A percentile compares a stretch with the other conserved stretches of the same genome.
Evolutionary conservation across 2,113 vertebrate species (phyloP).

Genomic region (Gobiocypris rarus): DNA sequence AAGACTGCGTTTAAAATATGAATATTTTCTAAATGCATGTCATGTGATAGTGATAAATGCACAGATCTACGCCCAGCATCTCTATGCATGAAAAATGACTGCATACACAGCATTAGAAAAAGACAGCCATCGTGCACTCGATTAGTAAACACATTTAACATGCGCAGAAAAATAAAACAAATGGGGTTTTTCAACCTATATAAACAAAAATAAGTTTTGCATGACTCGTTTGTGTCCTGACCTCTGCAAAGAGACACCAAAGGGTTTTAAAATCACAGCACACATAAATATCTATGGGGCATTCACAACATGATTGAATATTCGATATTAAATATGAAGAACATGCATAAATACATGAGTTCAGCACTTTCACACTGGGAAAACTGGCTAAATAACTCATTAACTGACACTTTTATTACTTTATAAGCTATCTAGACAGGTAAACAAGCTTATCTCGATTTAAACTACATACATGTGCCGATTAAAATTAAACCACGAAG

Average conservation of each 20-base stretch:
- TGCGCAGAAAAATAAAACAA: background rate
- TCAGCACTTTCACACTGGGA: background rate
- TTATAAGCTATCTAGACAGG: background rate
- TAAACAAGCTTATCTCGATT: background rate
- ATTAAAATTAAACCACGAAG: background rate
- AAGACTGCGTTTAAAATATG: background rate
- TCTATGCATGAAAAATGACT: background rate
- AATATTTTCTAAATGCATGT: constrained; percentile 10
- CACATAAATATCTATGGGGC: background rate
- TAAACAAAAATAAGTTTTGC: constrained; percentile 34
- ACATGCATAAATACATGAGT: constrained; percentile 19
- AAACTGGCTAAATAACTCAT: constrained; percentile 4
- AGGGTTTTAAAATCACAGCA: constrained; percentile 3
- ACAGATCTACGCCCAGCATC: constrained; percentile 12
- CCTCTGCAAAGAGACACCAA: constrained; percentile 5
- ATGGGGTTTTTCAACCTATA: background rate
- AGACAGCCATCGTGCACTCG: background rate
- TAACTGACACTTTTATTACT: background rate
- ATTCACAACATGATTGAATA: background rate
- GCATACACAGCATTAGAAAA: constrained; percentile 1
- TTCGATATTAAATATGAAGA: background rate
- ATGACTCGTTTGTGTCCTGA: constrained; percentile 4
- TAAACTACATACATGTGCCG: background rate
- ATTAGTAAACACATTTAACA: background rate
- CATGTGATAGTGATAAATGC: background rate